Conservation (phyloP, 92 coral and sea anemone species). For the Palythoa caribaeorum region DNA sequence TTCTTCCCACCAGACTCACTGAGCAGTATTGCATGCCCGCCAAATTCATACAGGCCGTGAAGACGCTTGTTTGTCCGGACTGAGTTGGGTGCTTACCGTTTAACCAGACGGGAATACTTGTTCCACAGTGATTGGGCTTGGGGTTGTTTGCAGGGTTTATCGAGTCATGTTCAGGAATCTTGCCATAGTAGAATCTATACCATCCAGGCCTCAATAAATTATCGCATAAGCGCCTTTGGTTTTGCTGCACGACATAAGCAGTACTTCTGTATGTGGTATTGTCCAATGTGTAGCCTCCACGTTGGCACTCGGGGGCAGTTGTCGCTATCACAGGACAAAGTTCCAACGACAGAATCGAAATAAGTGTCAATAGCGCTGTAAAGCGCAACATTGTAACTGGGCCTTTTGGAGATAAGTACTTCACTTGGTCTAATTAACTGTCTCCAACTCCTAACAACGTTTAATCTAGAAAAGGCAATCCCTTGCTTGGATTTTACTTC, state of each 20-base stretch:
- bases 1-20: not conserved
- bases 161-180: not conserved
- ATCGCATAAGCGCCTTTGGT: not conserved
- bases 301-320: not conserved
- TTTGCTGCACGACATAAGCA: not conserved
- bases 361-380: not conserved
- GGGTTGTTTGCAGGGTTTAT: not conserved
- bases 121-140: not conserved
- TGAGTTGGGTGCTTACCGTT: not conserved
- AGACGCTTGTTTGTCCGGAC: not conserved
- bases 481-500: too few relatives aligned
- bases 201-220: not conserved
- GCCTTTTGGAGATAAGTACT: not conserved
- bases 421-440: too few relatives aligned
- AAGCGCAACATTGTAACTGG: not conserved
- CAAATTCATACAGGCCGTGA: not conserved
- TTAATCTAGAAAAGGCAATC: too few relatives aligned
- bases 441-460: too few relatives aligned
- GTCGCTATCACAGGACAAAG: not conserved
- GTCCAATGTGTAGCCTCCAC: not conserved
- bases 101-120: not conserved
- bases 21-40: not conserved
- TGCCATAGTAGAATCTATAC: slow-evolving; percentile 4
- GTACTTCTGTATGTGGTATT: not conserved
- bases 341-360: too few relatives aligned